A percentile compares a stretch with the other conserved stretches of the same genome.
These are phyloP conservation scores for Halcyon senegalensis DNA, from an alignment of 2,113 vertebrate genomes.

Conservation along the genomic window DNA sequence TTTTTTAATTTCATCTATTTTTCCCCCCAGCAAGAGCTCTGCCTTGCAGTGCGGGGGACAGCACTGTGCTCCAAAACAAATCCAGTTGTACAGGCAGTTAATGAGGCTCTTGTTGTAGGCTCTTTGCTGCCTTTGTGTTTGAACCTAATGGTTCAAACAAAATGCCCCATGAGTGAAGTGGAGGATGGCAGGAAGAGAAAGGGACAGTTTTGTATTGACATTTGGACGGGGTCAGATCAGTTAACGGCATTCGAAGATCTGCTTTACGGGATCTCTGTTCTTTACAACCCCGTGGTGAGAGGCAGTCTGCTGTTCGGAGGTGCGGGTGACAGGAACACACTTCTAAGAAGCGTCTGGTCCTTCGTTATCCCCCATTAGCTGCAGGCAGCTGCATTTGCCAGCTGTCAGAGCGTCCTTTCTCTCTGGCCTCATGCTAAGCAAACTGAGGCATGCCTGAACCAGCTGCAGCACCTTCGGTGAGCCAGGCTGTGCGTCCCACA, in stretches of 20 bases:
- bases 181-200: not conserved
- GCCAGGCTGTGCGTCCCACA: not conserved
- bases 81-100: not conserved
- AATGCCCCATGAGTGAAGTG: not conserved
- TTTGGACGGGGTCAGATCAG: not conserved
- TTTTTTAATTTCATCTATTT: not conserved
- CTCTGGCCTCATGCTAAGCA: not conserved
- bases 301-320: not conserved
- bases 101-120: conserved; percentile 24
- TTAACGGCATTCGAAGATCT: not conserved
- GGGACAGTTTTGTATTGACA: not conserved
- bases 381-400: not conserved
- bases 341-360: not conserved
- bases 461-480: not conserved
- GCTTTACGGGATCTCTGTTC: rapidly evolving
- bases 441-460: not conserved
- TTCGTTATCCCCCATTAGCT: not conserved
- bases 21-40: not conserved
- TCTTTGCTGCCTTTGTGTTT: conserved; percentile 19
- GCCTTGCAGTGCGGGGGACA: not conserved
- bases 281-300: not conserved
- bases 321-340: not conserved
- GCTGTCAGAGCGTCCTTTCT: not conserved
- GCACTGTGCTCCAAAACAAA: conserved; percentile 3
- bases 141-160: not conserved